Base-by-base conservation (phyloP, 2,797 vertebrate genomes). In the Catharus ustulatus region DNA sequence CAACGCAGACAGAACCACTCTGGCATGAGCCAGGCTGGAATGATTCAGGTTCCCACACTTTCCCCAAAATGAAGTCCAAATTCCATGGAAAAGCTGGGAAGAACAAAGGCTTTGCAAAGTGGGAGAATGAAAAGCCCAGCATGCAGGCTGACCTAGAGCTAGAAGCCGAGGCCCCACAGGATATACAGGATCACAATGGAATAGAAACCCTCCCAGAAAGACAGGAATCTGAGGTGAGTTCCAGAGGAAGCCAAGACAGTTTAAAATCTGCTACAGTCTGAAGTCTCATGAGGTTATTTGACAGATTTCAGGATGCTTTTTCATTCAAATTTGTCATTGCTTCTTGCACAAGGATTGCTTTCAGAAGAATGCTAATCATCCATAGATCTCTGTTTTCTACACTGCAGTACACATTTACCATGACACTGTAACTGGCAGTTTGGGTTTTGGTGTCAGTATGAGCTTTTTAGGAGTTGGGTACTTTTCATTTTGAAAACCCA, bases 61-160 rank as follows among this genome's bases (percentile, higher is more conserved):
- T 99, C 90, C 99, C 99, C 61, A 99, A 99, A 97, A 99, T 99
- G 98, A 99, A 99, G 95, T 98, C 98, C 95, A 98, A 98, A 75
- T 98, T 98, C 94, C 98, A 98, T 0, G 97, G 98, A 63, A 99
- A 99, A 97, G 81, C 97, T 30, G 97, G 98, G 64, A 99, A 99
- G 96, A 98, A 97, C 96, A 99, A 99, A 98, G 98, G 99, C 36
- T 99, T 99, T 88, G 98, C 98, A 49, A 98, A 98, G 73, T 99
- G 99, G 99, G 99, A 99, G 93, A 99, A 99, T 1, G 98, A 98
- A 54, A 98, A 98, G 4, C 97, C 98, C 88, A 96, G 71, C 5
- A 43, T 76, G 12, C 97, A 98, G 34, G 59, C 97, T 42, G 94
- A 96, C 4, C 90, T 86, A 91, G 97, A 97, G 61, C 92, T 97